These are phyloP conservation scores for Gadus chalcogrammus DNA, from an alignment of 2,113 vertebrate species.

Conservation along the genomic window DNA sequence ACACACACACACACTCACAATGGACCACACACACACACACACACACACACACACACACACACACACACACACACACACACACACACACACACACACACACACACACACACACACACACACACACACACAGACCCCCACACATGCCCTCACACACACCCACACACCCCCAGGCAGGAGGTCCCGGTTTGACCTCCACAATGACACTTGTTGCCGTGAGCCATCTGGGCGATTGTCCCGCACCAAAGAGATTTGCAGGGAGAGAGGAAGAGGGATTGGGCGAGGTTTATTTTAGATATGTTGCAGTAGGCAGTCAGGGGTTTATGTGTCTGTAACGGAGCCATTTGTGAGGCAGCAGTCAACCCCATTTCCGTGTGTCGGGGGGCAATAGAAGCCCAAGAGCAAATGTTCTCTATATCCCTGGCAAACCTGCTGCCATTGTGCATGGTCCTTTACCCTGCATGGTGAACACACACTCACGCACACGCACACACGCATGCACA, in stretches of 20 bases:
- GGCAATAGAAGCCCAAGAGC: constrained; percentile 68
- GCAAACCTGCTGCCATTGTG: constrained; percentile 77
- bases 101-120: too few species aligned
- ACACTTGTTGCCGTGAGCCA: constrained; percentile 65
- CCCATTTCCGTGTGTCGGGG: constrained; percentile 65
- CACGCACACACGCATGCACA: constrained; percentile 33
- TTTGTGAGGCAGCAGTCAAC: constrained; percentile 60
- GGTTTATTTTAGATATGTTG: constrained; percentile 1
- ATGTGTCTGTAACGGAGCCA: constrained; percentile 62
- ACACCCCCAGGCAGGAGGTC: constrained; percentile 24
- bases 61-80: too few species aligned
- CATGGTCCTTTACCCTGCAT: not conserved
- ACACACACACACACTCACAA: too few species aligned
- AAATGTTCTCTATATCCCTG: constrained; percentile 65
- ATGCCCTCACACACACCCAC: not conserved
- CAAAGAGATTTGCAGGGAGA: constrained; percentile 59
- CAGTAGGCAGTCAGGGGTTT: constrained; percentile 65
- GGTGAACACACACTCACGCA: constrained; percentile 25
- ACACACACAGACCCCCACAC: too few species aligned
- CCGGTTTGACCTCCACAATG: constrained; percentile 70
- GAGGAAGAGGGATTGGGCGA: constrained; percentile 18
- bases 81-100: too few species aligned
- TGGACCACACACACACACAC: too few species aligned
- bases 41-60: too few species aligned
- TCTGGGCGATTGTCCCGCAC: constrained; percentile 71